Base-by-base conservation (phyloP, 1,140 invertebrate species). In the Pantala flavescens region DNA sequence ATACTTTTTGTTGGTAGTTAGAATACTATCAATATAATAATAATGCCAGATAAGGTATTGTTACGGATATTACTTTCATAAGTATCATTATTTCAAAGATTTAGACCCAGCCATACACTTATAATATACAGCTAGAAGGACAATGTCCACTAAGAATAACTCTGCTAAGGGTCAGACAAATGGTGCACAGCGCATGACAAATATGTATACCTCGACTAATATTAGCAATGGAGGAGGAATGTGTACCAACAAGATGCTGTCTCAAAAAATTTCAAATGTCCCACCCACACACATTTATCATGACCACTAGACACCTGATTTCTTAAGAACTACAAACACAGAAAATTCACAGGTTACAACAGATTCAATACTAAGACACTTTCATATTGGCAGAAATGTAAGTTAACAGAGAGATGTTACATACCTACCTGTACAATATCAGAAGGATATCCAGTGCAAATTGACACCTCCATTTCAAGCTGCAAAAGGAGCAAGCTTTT, bases 311-410 rank as follows among this genome's bases (percentile, higher is more conserved):
- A 72, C 23, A 72, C 24, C 24, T 28, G 19, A 36, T 72, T 72
- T 24, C 19, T 72, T 42, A n/a, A 28, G 24, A 28, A 72, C 71
- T 72, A 72, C 71, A 72, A 42, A 72, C 71, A 72, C 71, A 28
- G 71, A 72, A 24, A 36, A 36, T 28, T 72, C 71, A 72, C 71
- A 72, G 71, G 24, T 28, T 72, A 72, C 71, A 72, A 72, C 71
- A 72, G 42, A 72, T 72, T 72, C 24, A 21, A 72, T 72, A 72
- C 71, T 72, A 72, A 72, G 71, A 72, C 71, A 72, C 71, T 72
- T 72, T 72, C 71, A 72, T 72, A 72, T 72, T 72, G 71, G 71
- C 71, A 72, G 24, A 72, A 72, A 72, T 72, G 71, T 72, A 36
- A 72, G 49, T 63, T 63, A 72, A 42, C 24, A 72, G 71, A 36